These are phyloP conservation scores for Schrankia costaestrigalis DNA, from an alignment of 2,888 invertebrate genomes.

Conservation along the genomic window DNA sequence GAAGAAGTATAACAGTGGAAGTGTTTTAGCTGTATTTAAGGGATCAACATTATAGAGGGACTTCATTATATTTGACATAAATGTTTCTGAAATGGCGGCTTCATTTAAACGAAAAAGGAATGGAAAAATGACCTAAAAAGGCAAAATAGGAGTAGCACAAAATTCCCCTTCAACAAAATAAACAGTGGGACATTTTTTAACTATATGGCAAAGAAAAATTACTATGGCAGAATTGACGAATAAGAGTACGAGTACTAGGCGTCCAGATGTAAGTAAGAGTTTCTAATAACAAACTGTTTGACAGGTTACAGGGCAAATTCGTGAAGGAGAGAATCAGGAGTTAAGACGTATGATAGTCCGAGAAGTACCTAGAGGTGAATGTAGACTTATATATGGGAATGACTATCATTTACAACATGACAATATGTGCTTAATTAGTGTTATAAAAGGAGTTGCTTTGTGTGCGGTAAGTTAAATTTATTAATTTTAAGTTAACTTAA, in stretches of 20 bases:
- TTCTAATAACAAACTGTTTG: conserved; percentile 7
- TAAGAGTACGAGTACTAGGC: conserved; percentile 25
- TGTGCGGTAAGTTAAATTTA: conserved; percentile 62
- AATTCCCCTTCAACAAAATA: too few relatives aligned
- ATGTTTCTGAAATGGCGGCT: too few relatives aligned
- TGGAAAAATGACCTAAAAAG: too few relatives aligned
- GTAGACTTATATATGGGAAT: conserved; percentile 61
- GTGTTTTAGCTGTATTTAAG: too few relatives aligned
- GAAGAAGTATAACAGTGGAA: too few relatives aligned
- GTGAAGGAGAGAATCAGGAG: conserved; percentile 70
- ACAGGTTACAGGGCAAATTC: conserved; percentile 66
- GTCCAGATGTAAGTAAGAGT: conserved; percentile 6
- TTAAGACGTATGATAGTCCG: conserved; percentile 67
- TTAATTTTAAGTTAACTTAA: not conserved
- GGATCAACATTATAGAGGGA: too few relatives aligned
- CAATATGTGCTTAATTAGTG: conserved; percentile 64
- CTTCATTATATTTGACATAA: too few relatives aligned
- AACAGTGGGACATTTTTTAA: too few relatives aligned
- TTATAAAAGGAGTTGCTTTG: conserved; percentile 61
- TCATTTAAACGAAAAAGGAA: too few relatives aligned
- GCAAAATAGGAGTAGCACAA: too few relatives aligned
- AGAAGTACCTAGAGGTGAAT: conserved; percentile 50
- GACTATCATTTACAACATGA: conserved; percentile 69
- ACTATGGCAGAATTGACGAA: too few relatives aligned
- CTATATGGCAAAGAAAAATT: too few relatives aligned